A percentile compares a stretch with the other conserved stretches of the same genome.
Evolutionary conservation across 1,140 invertebrate species (phyloP).

Genomic region (Bombyx mori): DNA sequence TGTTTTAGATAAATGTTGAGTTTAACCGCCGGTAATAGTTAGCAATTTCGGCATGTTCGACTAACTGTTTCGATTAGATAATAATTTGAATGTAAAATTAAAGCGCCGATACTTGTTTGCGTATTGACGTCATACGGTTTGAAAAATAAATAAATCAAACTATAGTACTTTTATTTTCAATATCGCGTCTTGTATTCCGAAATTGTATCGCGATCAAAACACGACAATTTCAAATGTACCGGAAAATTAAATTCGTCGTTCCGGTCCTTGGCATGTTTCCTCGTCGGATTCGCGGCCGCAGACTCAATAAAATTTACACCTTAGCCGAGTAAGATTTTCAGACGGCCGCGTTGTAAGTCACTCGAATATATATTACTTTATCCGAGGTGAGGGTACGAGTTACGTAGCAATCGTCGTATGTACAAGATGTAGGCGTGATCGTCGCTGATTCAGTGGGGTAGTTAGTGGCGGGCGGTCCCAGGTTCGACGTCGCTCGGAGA

Average conservation of each 20-base stretch:
- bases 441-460: conserved; percentile 65
- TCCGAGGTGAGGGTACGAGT: conserved; percentile 39
- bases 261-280: too few species aligned
- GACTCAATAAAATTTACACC: conserved; percentile 15
- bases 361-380: conserved; percentile 43
- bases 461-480: conserved; percentile 58
- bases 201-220: neutral
- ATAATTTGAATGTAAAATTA: conserved; percentile 9
- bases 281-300: conserved; percentile 3
- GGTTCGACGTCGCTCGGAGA: conserved; percentile 55
- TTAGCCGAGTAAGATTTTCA: conserved; percentile 19
- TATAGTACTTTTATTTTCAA: neutral
- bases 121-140: conserved; percentile 1
- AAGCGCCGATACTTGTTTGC: conserved; percentile 5
- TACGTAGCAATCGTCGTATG: conserved; percentile 57
- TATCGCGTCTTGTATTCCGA: neutral
- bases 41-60: conserved; percentile 19
- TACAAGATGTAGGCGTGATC: conserved; percentile 68
- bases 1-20: conserved; percentile 29
- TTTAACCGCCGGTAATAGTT: conserved; percentile 19
- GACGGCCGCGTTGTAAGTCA: conserved; percentile 13
- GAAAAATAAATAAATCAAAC: neutral
- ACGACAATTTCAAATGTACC: conserved; percentile 1
- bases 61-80: conserved; percentile 14
- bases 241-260: neutral